A percentile compares a stretch with the other conserved stretches of the same genome.
Evolutionary conservation across 2,797 vertebrate genomes (phyloP).

Genomic region (Denticeps clupeoides): DNA sequence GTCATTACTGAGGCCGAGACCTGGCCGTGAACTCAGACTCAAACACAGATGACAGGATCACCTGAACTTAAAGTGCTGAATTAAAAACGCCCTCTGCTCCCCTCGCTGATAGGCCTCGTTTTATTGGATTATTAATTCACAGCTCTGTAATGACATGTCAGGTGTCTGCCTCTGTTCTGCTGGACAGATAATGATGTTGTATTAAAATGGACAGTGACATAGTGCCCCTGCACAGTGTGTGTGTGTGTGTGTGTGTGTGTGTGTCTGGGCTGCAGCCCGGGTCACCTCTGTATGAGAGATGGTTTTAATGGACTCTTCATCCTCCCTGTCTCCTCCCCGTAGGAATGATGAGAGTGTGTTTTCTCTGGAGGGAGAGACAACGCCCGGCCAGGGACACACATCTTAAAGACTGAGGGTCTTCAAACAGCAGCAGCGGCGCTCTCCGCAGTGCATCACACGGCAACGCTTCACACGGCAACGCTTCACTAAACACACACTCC

Average conservation of each 20-base stretch:
- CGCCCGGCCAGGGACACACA: not conserved
- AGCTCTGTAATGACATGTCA: slow-evolving; percentile 12
- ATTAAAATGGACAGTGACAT: slow-evolving; percentile 24
- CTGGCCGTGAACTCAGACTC: no score
- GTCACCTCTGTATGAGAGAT: slow-evolving; percentile 11
- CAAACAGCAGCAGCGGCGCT: no score
- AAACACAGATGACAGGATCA: no score
- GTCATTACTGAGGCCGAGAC: no score
- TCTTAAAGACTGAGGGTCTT: not conserved
- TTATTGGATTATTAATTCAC: slow-evolving; percentile 15
- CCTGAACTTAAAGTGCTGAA: no score
- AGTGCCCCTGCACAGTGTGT: slow-evolving; percentile 6
- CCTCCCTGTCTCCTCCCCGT: not conserved
- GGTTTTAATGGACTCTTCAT: slow-evolving; percentile 6
- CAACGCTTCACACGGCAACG: no score
- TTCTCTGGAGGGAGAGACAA: not conserved
- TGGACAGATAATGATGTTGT: slow-evolving; percentile 15
- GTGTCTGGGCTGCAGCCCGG: slow-evolving; percentile 1
- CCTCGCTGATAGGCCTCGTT: not conserved
- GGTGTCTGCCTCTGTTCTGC: slow-evolving; percentile 8
- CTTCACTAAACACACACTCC: no score
- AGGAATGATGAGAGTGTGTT: not conserved
- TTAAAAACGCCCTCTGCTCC: no score
- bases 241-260: not conserved
- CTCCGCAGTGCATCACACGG: no score